Evolutionary conservation across 2,888 invertebrate genomes (phyloP), one percentile per base, ranked within the genome.

Genomic region (Altica lythri): DNA sequence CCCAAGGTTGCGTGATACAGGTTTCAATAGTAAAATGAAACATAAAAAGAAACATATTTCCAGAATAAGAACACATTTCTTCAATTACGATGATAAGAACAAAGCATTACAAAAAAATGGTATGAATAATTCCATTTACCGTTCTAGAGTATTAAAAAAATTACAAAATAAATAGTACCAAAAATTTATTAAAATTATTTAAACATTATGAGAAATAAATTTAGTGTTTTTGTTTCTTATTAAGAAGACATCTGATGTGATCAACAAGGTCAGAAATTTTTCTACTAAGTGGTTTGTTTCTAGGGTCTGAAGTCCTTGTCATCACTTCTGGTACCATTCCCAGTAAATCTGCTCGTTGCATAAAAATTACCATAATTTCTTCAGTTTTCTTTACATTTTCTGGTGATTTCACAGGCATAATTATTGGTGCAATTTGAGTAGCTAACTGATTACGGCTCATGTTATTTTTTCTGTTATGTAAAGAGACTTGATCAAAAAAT

Each of bases 401-500:
- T 2, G 30, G 22, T 4, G 37, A 8, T 6, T 25, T 8, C 3
- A 53, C 19, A 1, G 57, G 59, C 40, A 55, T 42, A 1, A 61
- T 50, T 6, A 40, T 27, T 4, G 60, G 53, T n/a, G 44, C 53
- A 6, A 57, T 45, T 17, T 50, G 46, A 1, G 45, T 47, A 8
- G 52, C 51, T 17, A 60, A 37, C 16, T 49, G 48, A 6, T 45
- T 30, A 2, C 32, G 8, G 16, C 19, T 49, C 54, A 58, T 54
- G 16, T 57, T 37, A 17, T 57, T 61, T n/a, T 22, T 10, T 1
- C 12, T 35, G 2, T 44, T 34, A 8, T 50, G 44, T 9, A 42
- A 52, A 12, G 57, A 37, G 2, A 62, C 44, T 18, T 52, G 35
- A 1, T 50, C 44, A 18, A 62, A 54, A 44, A 60, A 62, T 80